A percentile compares a stretch with the other conserved stretches of the same genome.
Conservation (phyloP, 1,140 invertebrate genomes). For the Eurosta solidaginis region DNA sequence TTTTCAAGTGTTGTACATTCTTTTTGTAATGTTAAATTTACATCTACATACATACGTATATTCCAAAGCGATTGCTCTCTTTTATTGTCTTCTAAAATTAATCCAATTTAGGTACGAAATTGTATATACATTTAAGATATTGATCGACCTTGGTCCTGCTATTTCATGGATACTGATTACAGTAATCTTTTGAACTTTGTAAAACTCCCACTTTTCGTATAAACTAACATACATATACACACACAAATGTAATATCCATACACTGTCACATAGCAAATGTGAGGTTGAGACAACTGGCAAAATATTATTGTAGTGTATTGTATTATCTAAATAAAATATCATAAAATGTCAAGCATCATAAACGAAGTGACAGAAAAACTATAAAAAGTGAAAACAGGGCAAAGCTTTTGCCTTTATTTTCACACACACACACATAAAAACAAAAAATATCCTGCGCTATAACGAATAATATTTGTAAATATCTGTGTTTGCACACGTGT, state of each 20-base stretch:
- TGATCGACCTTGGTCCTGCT: not conserved
- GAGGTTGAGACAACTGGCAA: not conserved
- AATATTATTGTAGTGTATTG: too few relatives aligned
- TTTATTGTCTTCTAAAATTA: too few relatives aligned
- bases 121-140: not conserved
- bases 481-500: not conserved
- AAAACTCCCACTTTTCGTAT: not conserved
- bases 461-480: not conserved
- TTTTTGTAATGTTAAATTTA: too few relatives aligned
- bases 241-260: not conserved
- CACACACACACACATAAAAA: not conserved
- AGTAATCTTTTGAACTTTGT: not conserved
- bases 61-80: too few relatives aligned
- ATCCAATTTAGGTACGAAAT: not conserved
- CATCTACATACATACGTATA: too few relatives aligned
- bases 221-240: not conserved
- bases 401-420: not conserved
- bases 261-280: too few relatives aligned
- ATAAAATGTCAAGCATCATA: not conserved
- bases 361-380: slow-evolving; percentile 5
- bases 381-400: slow-evolving; percentile 7
- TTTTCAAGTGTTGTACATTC: too few relatives aligned
- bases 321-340: slow-evolving; percentile 21
- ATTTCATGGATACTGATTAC: not conserved
- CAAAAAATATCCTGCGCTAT: not conserved